Conservation (phyloP, 2,888 invertebrate genomes). For the Chydorus sphaericus region DNA sequence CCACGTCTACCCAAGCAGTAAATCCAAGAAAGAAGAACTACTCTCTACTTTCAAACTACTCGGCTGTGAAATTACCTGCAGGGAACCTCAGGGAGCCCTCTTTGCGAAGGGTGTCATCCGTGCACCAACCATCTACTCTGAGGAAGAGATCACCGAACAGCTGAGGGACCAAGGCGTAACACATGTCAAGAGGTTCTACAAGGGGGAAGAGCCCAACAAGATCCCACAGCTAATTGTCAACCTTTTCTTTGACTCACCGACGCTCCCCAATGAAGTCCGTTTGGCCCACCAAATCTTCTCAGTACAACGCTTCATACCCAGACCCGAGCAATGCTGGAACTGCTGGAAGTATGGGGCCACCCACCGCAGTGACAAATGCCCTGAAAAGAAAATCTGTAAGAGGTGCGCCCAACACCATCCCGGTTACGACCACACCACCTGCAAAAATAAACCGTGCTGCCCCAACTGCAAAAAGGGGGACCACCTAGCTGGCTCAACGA, state of each 20-base stretch:
- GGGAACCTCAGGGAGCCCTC: not conserved
- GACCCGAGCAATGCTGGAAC: not conserved
- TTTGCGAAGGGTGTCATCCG: not conserved
- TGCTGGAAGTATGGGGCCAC: not conserved
- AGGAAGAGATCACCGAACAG: not conserved
- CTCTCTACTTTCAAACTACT: not conserved
- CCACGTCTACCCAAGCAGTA: not conserved
- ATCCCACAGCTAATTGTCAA: not conserved
- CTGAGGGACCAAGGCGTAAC: not conserved
- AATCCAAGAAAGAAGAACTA: not conserved
- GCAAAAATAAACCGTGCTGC: not conserved
- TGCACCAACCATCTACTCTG: not conserved
- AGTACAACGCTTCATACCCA: not conserved
- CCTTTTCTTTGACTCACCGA: not conserved
- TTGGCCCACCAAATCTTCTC: not conserved
- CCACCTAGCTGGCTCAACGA: not conserved
- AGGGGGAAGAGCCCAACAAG: not conserved
- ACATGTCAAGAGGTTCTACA: not conserved
- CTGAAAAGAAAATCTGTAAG: not conserved
- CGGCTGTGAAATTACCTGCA: not conserved
- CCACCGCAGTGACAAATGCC: not conserved
- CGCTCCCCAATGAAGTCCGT: not conserved
- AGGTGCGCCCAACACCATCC: not conserved
- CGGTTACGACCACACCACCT: too few species aligned
- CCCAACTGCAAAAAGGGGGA: not conserved